Evolutionary conservation across 2,797 vertebrate genomes (phyloP).

Genomic region (Cossypha caffra): DNA sequence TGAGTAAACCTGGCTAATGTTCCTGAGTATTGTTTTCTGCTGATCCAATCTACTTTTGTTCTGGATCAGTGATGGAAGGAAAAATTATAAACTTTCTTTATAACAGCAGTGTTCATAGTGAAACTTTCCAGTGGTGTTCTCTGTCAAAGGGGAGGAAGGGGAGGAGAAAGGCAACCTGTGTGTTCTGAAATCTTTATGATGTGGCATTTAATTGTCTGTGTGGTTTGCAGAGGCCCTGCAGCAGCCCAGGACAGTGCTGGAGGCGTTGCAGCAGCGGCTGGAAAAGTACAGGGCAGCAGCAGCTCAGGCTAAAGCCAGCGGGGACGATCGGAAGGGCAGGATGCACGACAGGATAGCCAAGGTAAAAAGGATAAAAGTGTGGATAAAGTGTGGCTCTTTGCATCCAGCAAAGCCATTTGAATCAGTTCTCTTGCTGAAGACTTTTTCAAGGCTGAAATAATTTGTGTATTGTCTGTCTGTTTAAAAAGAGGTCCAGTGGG

Average conservation of each 20-base stretch:
- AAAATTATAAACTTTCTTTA: neutral
- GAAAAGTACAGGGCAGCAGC: constrained; percentile 88
- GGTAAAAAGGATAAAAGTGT: too few relatives aligned
- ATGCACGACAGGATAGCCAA: constrained; percentile 96
- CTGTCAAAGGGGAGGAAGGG: neutral
- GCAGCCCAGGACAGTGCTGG: constrained; percentile 83
- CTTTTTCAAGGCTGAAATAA: neutral
- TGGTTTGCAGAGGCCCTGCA: constrained; percentile 49
- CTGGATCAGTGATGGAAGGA: neutral
- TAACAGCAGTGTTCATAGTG: neutral
- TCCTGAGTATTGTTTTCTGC: neutral
- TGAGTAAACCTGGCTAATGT: neutral
- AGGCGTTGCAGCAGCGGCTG: constrained; percentile 90
- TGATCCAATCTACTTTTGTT: neutral
- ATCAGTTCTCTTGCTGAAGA: neutral
- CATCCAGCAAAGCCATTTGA: neutral
- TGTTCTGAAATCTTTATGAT: neutral
- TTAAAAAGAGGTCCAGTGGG: neutral
- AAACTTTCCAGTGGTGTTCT: neutral
- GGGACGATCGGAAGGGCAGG: constrained; percentile 90
- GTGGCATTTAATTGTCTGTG: neutral
- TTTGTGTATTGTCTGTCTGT: neutral
- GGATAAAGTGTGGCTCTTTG: fast-evolving
- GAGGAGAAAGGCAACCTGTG: neutral
- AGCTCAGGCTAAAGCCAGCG: constrained; percentile 86